Evolutionary conservation across 2,113 vertebrate species (phyloP).

Genomic region (Eptesicus fuscus): DNA sequence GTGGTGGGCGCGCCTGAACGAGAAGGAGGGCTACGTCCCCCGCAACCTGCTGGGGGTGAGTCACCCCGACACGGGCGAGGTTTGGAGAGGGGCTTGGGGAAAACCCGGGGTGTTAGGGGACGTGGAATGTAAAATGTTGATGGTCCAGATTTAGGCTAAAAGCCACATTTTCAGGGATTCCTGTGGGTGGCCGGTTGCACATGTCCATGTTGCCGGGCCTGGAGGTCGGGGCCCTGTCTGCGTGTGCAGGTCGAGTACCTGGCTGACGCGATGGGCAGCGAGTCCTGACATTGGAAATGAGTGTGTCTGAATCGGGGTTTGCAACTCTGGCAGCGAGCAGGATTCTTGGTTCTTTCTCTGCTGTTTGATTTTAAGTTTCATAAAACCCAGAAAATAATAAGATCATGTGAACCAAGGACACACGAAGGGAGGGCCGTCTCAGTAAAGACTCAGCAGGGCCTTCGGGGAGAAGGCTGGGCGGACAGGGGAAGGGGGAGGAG

Average conservation of each 20-base stretch:
- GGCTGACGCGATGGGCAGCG: neutral
- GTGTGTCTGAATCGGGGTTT: neutral
- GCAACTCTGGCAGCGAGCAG: neutral
- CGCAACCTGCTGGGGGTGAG: constrained; percentile 97
- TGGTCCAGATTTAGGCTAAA: neutral
- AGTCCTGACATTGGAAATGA: neutral
- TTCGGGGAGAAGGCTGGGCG: neutral
- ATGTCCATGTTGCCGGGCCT: neutral
- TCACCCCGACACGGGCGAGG: accelerated
- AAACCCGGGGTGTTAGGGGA: accelerated
- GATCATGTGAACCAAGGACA: too few relatives aligned
- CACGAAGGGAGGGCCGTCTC: too few relatives aligned
- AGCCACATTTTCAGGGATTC: neutral
- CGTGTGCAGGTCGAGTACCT: neutral
- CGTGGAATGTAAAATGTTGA: accelerated
- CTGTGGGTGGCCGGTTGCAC: neutral
- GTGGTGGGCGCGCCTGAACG: constrained; percentile 95
- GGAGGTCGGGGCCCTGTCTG: neutral
- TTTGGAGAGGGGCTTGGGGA: too few relatives aligned
- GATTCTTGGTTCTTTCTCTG: neutral
- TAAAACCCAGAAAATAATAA: neutral
- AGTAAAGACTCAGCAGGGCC: neutral
- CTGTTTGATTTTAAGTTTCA: neutral
- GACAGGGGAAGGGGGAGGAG: neutral
- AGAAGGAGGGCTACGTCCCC: constrained; percentile 92